A percentile compares a stretch with the other conserved stretches of the same genome.
phyloP scores from a whole-genome alignment of 2,113 vertebrate species.

The Brienomyrus brachyistius region DNA sequence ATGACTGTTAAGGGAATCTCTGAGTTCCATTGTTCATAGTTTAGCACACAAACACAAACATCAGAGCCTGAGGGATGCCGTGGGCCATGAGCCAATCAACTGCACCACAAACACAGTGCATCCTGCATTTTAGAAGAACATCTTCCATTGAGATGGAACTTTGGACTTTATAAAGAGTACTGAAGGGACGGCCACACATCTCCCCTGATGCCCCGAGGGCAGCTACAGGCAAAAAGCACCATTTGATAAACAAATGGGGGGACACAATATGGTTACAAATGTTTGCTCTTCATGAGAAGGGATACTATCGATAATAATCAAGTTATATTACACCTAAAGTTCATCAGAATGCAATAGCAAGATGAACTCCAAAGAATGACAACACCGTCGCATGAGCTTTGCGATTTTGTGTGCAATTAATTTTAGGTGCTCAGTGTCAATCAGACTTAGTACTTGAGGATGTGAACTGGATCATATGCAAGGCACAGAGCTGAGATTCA shows the following conservation, averaged over 20 bases:
- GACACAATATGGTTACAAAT: background rate
- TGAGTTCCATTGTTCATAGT: background rate
- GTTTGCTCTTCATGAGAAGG: background rate
- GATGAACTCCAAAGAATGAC: background rate
- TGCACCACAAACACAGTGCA: background rate
- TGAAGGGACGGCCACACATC: background rate
- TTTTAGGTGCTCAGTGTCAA: background rate
- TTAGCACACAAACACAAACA: background rate
- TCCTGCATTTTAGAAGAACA: background rate
- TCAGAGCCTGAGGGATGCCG: background rate
- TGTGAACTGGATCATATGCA: background rate
- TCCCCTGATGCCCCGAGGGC: background rate
- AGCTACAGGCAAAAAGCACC: background rate
- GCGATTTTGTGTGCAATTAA: background rate
- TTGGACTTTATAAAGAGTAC: background rate
- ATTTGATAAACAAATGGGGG: background rate
- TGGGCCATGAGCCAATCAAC: background rate
- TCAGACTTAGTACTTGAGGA: background rate
- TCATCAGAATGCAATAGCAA: background rate
- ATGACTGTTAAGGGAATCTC: background rate
- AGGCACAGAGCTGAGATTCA: background rate
- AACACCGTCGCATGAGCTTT: background rate
- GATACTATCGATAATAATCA: background rate
- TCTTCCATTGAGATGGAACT: background rate
- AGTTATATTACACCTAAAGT: background rate